Percentiles rank a stretch among this genome's conserved stretches.
These are phyloP conservation scores for Ursus arctos DNA, from an alignment of 2,113 vertebrate species.

Conservation along the genomic window DNA sequence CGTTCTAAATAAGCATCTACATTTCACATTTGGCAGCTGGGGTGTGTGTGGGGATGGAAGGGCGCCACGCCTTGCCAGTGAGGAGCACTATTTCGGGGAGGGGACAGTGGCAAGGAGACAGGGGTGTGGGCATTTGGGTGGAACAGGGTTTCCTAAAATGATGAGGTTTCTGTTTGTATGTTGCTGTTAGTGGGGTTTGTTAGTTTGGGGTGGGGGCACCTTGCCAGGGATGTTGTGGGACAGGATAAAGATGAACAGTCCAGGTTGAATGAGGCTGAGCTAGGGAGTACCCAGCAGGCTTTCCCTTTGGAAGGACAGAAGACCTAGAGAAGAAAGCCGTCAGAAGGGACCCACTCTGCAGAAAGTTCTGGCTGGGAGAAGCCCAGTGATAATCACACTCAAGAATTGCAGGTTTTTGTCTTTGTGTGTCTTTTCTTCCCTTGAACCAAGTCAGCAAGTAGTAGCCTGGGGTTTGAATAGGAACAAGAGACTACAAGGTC, in stretches of 20 bases:
- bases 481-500: background rate
- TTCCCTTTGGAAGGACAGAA: background rate
- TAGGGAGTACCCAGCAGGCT: background rate
- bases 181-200: background rate
- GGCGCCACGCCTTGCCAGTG: background rate
- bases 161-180: background rate
- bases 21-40: background rate
- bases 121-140: background rate
- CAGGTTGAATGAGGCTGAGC: background rate
- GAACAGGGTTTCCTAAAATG: background rate
- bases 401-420: background rate
- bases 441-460: background rate
- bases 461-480: background rate
- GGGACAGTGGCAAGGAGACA: background rate
- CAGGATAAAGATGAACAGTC: background rate
- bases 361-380: background rate
- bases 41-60: rapidly evolving
- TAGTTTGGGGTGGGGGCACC: rapidly evolving
- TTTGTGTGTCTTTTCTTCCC: background rate
- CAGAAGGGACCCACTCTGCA: background rate
- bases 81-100: too few relatives aligned
- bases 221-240: background rate
- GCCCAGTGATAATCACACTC: too few relatives aligned
- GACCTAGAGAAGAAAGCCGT: background rate
- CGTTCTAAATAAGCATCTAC: background rate